phyloP scores from a whole-genome alignment of 2,888 invertebrate genomes.

The Schizotus pectinicornis region DNA sequence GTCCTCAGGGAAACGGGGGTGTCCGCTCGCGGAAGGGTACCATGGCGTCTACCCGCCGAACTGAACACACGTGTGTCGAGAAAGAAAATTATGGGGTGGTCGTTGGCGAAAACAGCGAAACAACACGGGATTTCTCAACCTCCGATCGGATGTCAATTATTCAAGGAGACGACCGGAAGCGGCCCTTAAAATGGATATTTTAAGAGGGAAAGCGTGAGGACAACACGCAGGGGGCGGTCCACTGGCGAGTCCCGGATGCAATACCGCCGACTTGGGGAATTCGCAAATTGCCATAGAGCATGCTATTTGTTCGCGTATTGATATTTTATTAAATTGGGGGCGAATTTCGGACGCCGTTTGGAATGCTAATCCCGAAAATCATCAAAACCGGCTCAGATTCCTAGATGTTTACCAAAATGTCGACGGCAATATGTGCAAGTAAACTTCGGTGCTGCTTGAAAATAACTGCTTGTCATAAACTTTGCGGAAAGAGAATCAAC shows the following conservation, averaged over 20 bases:
- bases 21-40: conserved; percentile 19
- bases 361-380: neutral
- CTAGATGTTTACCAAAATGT: no score
- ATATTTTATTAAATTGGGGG: conserved; percentile 19
- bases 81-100: conserved; percentile 1
- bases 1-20: conserved; percentile 39
- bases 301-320: conserved; percentile 15
- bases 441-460: no score
- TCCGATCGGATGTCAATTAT: conserved; percentile 2
- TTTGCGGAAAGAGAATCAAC: no score
- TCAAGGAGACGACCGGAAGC: neutral
- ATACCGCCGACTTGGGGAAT: conserved; percentile 1
- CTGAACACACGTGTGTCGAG: conserved; percentile 16
- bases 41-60: conserved; percentile 19
- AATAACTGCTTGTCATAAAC: no score
- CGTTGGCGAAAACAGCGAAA: conserved; percentile 7
- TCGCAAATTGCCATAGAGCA: conserved; percentile 22
- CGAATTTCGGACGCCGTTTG: neutral
- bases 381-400: neutral
- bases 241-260: no score
- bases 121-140: conserved; percentile 24
- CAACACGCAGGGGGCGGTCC: no score
- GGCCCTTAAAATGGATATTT: no score
- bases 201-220: no score
- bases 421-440: no score